Percentiles rank a stretch among this genome's conserved stretches.
Evolutionary conservation across 2,797 vertebrate genomes (phyloP).

Genomic region (Natrix natrix): DNA sequence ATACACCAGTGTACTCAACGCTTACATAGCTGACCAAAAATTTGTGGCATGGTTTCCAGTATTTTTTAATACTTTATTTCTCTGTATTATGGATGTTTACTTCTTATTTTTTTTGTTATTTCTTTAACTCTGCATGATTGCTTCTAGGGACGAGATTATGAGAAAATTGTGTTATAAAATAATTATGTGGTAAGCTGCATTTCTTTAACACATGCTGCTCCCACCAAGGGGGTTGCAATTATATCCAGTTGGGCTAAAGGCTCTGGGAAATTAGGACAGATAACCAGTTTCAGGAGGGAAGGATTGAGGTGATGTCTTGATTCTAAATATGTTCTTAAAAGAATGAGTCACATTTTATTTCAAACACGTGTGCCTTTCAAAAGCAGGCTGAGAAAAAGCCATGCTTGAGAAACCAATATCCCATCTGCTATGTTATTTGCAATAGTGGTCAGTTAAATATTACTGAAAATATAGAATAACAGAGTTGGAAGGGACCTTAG

Average conservation of each 20-base stretch:
- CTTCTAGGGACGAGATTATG: constrained; percentile 1
- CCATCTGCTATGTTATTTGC: background rate
- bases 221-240: constrained; percentile 13
- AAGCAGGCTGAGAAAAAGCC: background rate
- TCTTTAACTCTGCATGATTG: background rate
- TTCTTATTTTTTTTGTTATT: background rate
- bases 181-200: constrained; percentile 14
- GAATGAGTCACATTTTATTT: background rate
- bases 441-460: background rate
- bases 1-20: background rate
- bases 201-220: constrained; percentile 28
- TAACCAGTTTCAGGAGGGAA: constrained; percentile 15
- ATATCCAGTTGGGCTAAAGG: constrained; percentile 12
- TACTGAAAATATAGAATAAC: background rate
- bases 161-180: constrained; percentile 24
- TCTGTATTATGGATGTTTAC: background rate
- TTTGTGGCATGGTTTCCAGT: background rate
- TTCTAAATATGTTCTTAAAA: background rate
- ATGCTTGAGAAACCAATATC: background rate
- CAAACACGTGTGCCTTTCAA: background rate
- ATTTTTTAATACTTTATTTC: background rate
- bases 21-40: background rate
- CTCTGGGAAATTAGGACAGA: constrained; percentile 21
- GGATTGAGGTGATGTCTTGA: background rate
- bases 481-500: background rate